Conservation (phyloP, 53 echinoderm and acorn worm genomes). For the Antedon mediterranea region DNA sequence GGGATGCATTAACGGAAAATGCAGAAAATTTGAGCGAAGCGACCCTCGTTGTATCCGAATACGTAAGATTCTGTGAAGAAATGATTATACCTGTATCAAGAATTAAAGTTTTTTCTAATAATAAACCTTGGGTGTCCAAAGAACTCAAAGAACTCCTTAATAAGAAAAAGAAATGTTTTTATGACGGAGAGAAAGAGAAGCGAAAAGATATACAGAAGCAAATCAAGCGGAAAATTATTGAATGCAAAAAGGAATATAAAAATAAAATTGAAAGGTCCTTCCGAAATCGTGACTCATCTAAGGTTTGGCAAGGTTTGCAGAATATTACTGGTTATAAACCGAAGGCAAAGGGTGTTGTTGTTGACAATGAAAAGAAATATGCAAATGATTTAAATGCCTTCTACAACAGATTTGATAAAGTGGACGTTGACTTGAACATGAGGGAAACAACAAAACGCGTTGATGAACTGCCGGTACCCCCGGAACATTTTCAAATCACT, state of each 20-base stretch:
- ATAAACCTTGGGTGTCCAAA: neutral
- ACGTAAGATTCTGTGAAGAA: conserved; percentile 15
- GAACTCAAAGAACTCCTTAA: neutral
- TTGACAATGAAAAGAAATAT: neutral
- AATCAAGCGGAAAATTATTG: neutral
- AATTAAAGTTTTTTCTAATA: neutral
- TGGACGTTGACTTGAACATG: no score
- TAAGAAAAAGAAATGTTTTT: neutral
- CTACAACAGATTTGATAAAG: neutral
- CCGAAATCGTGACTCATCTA: neutral
- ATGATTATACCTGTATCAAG: conserved; percentile 4
- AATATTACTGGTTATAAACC: neutral
- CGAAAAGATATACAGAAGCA: neutral
- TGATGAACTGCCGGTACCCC: no score
- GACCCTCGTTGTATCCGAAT: neutral
- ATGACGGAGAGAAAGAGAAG: neutral
- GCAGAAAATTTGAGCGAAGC: neutral
- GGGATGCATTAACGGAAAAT: conserved; percentile 6
- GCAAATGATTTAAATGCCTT: neutral
- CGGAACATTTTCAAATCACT: no score
- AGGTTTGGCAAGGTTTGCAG: neutral
- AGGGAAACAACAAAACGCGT: no score
- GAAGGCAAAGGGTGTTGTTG: neutral
- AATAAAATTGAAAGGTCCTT: neutral
- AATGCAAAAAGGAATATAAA: neutral